These are phyloP conservation scores for Drosophila lacicola DNA, from an alignment of 2,888 invertebrate species.

Conservation along the genomic window DNA sequence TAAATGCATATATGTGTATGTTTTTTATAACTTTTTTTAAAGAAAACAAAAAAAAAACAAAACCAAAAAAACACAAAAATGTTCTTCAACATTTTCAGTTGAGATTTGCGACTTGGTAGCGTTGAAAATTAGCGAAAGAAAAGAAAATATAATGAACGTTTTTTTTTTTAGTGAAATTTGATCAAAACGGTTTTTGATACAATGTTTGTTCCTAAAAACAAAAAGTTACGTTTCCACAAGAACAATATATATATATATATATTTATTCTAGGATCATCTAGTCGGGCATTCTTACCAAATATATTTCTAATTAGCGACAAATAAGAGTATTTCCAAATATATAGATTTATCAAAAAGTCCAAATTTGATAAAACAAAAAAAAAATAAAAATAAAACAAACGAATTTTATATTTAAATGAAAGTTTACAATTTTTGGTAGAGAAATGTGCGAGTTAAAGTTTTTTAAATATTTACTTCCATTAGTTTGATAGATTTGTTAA, in stretches of 20 bases:
- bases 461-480: too few relatives aligned
- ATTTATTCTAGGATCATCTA: not conserved
- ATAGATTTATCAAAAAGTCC: too few relatives aligned
- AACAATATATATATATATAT: not conserved
- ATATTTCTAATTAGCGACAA: too few relatives aligned
- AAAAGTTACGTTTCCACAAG: not conserved
- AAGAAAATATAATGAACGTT: not conserved
- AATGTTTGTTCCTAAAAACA: slow-evolving; percentile 15
- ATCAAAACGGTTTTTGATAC: slow-evolving; percentile 8
- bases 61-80: not conserved
- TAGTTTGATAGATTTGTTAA: too few relatives aligned
- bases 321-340: too few relatives aligned
- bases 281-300: too few relatives aligned
- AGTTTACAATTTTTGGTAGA: not conserved
- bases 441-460: too few relatives aligned
- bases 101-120: slow-evolving; percentile 1
- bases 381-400: not conserved
- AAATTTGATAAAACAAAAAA: not conserved
- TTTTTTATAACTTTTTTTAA: not conserved
- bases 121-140: not conserved
- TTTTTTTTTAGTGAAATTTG: slow-evolving; percentile 4
- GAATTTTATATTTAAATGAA: not conserved
- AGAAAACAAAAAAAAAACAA: too few relatives aligned
- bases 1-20: not conserved
- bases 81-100: not conserved